Conservation (phyloP, 2,797 vertebrate species). For the Lepilemur septentrionalis region DNA sequence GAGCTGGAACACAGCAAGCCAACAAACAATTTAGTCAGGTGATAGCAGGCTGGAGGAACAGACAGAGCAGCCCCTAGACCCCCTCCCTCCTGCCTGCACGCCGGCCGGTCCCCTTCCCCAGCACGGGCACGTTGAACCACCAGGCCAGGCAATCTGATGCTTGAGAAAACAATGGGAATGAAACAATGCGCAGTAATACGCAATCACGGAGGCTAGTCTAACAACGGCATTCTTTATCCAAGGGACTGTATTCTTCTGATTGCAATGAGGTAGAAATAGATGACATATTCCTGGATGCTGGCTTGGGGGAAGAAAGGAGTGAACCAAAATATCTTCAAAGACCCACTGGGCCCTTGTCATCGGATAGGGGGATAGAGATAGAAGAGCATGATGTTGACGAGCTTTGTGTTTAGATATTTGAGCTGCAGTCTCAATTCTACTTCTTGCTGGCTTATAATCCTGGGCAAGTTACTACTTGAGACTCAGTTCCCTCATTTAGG, state of each 20-base stretch:
- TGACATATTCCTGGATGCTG: background rate
- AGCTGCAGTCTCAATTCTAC: no score
- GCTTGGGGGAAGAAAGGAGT: no score
- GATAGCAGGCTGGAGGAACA: slow-evolving; percentile 60
- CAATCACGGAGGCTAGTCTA: background rate
- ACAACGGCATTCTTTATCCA: background rate
- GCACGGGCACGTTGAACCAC: background rate
- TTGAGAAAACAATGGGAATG: slow-evolving; percentile 37
- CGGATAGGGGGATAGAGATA: background rate
- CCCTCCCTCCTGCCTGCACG: background rate
- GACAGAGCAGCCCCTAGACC: slow-evolving; percentile 12
- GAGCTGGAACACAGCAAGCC: slow-evolving; percentile 75
- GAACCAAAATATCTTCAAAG: background rate
- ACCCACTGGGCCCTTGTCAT: background rate
- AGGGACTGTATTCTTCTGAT: background rate
- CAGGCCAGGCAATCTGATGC: background rate
- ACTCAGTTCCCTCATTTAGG: background rate
- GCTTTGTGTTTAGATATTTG: background rate
- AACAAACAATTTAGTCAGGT: slow-evolving; percentile 80
- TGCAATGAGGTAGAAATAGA: background rate
- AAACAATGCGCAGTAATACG: background rate
- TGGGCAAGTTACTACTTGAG: background rate
- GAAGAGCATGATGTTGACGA: background rate
- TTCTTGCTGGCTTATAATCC: background rate
- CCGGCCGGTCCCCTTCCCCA: background rate